These are phyloP conservation scores for Tamandua tetradactyla DNA, from an alignment of 2,797 vertebrate genomes.

Conservation along the genomic window DNA sequence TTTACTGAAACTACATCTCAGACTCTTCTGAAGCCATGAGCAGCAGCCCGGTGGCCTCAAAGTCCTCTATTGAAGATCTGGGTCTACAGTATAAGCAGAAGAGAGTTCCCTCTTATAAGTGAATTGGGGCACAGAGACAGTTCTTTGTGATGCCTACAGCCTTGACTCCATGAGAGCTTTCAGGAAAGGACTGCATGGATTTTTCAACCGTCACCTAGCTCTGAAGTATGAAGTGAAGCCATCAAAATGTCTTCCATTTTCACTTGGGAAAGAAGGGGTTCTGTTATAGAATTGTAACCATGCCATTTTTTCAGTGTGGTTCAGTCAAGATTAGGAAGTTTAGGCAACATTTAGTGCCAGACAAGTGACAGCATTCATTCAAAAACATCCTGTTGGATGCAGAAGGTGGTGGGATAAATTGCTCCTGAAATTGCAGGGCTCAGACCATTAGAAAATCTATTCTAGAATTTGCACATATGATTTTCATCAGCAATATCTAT, in stretches of 20 bases:
- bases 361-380: constrained; percentile 19
- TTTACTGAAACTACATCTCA: constrained; percentile 30
- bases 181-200: constrained; percentile 77
- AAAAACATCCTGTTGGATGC: constrained; percentile 12
- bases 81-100: background rate
- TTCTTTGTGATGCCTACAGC: constrained; percentile 58
- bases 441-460: constrained; percentile 81
- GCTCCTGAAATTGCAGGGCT: constrained; percentile 78
- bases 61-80: constrained; percentile 17
- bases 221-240: constrained; percentile 79
- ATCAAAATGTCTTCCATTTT: constrained; percentile 81
- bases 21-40: background rate
- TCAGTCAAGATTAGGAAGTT: constrained; percentile 28
- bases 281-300: constrained; percentile 69
- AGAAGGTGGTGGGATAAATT: background rate
- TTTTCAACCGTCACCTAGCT: constrained; percentile 10
- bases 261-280: constrained; percentile 76
- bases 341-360: background rate
- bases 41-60: background rate
- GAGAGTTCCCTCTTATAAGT: background rate
- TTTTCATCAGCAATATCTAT: constrained; percentile 79
- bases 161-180: constrained; percentile 76
- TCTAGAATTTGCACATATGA: constrained; percentile 80
- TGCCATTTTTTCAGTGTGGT: background rate
- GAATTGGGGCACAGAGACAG: background rate